Evolutionary conservation across 1,140 invertebrate genomes (phyloP), one percentile per base, ranked within the genome.

Genomic region (Odontomachus brunneus): DNA sequence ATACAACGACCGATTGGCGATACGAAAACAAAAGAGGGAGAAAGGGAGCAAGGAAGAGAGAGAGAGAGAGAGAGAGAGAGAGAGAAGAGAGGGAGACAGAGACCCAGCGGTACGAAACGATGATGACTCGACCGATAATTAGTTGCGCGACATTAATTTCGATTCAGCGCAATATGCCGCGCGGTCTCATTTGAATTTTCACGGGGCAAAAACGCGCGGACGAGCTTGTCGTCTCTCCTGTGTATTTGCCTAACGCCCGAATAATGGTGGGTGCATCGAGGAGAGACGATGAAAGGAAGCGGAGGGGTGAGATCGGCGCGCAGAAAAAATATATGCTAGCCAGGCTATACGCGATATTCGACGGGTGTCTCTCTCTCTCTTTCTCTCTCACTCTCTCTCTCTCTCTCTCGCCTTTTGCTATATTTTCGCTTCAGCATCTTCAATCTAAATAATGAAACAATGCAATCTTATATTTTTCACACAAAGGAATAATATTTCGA

Each of bases 161-260:
- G 89, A 93, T 93, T 94, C 91, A 94, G 89, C 91, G 90, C 93
- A 94, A 94, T 93, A 93, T 93, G 93, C 91, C 89, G 90, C 92
- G 88, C 90, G 84, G 89, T 85, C 91, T 94, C 89, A 94, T 94
- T 94, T 94, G 92, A 94, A 94, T 94, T 93, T 94, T 91, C 91
- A 89, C 76, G 74, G 73, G 80, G 84, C 91, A 93, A 93, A 93
- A 93, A 93, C 81, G 81, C 81, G 82, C 75, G 88, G 89, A 91
- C 89, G 89, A 92, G 83, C 91, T 84, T 92, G 92, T 93, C 88
- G 88, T 90, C 84, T 89, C 83, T 82, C 85, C 85, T 82, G 84
- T 90, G 85, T 91, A 93, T 93, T 94, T 94, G 92, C 92, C 93
- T 94, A 94, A 94, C 92, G 92, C 85, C 80, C 86, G 89, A 94